Conservation (phyloP, 2,888 invertebrate species). For the Laspeyria flexula region DNA sequence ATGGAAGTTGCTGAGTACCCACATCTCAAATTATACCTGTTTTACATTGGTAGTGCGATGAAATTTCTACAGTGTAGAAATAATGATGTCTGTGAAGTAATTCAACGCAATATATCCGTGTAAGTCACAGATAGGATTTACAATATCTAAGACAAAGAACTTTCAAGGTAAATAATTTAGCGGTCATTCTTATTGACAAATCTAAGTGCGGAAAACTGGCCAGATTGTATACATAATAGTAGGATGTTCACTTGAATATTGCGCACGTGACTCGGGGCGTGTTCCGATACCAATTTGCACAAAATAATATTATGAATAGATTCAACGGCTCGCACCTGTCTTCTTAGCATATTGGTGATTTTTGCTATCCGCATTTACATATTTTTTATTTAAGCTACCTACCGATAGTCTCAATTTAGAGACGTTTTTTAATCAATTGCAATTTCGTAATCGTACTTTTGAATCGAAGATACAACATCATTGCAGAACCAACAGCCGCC, state of each 20-base stretch:
- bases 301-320: background rate
- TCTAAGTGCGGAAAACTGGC: constrained; percentile 60
- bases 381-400: too few relatives aligned
- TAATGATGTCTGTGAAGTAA: constrained; percentile 17
- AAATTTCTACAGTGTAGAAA: background rate
- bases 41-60: too few relatives aligned
- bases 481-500: too few relatives aligned
- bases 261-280: constrained; percentile 56
- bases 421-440: too few relatives aligned
- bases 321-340: too few relatives aligned
- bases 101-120: constrained; percentile 27
- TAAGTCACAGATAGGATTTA: constrained; percentile 4
- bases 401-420: too few relatives aligned
- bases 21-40: too few relatives aligned
- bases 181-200: constrained; percentile 63
- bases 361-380: too few relatives aligned
- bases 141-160: constrained; percentile 37
- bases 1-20: too few relatives aligned
- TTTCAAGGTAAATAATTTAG: constrained; percentile 60
- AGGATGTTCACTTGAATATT: constrained; percentile 60
- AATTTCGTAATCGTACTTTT: too few relatives aligned
- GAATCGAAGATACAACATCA: too few relatives aligned
- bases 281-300: constrained; percentile 48
- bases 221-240: constrained; percentile 41
- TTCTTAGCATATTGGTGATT: too few relatives aligned